Percentiles rank a stretch among this genome's conserved stretches.
phyloP scores from a whole-genome alignment of 2,888 invertebrate genomes.

The Drosophila planitibia region DNA sequence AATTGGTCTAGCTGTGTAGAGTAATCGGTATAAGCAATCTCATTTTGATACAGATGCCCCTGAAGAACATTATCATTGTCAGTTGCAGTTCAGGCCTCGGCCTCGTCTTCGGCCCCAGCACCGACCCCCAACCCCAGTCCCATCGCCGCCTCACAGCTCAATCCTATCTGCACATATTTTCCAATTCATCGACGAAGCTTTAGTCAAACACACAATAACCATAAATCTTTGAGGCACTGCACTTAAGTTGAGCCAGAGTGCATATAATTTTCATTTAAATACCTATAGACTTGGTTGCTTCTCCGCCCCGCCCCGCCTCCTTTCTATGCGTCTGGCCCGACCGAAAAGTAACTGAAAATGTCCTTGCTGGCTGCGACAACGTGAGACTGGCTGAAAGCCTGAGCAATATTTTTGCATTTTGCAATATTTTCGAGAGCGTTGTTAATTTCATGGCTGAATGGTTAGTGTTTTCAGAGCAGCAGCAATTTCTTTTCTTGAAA shows the following conservation, averaged over 20 bases:
- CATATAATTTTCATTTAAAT: conserved; percentile 79
- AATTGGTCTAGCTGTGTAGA: conserved; percentile 52
- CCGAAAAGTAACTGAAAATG: conserved; percentile 41
- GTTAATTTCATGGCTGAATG: conserved; percentile 84
- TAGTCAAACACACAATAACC: conserved; percentile 55
- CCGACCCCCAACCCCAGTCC: not conserved
- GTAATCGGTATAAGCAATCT: conserved; percentile 34
- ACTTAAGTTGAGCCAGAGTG: conserved; percentile 58
- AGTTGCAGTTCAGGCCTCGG: conserved; percentile 2
- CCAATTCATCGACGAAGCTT: conserved; percentile 59
- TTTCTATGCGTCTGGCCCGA: conserved; percentile 14
- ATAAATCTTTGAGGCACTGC: conserved; percentile 63
- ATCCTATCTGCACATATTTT: conserved; percentile 39
- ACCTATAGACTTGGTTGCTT: conserved; percentile 53
- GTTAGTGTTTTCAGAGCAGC: conserved; percentile 63
- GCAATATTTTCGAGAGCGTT: conserved; percentile 80
- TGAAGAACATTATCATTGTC: not conserved
- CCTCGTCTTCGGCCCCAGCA: not conserved
- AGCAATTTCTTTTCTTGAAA: conserved; percentile 57
- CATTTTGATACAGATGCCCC: conserved; percentile 24
- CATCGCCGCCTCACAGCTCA: conserved; percentile 10
- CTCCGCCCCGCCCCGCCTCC: not conserved
- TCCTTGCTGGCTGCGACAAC: conserved; percentile 34
- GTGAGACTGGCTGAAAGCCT: conserved; percentile 40
- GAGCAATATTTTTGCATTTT: conserved; percentile 79